A percentile compares a stretch with the other conserved stretches of the same genome.
Conservation (phyloP, 2,797 vertebrate species). For the Brachymystax lenok region DNA sequence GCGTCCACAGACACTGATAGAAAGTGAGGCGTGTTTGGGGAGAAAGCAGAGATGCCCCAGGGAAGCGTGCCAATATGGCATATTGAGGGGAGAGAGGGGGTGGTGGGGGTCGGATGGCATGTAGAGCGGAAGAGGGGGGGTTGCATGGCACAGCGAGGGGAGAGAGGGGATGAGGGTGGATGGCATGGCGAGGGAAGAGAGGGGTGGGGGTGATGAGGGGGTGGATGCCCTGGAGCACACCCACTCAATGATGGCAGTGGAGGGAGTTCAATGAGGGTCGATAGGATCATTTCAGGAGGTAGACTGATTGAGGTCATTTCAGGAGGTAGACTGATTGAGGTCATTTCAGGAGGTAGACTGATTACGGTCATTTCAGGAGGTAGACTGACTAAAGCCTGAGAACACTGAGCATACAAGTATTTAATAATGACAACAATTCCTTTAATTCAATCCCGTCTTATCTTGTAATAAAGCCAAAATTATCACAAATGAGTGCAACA, state of each 20-base stretch:
- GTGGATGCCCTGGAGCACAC: neutral
- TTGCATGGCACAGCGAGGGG: neutral
- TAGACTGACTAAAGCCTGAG: no score
- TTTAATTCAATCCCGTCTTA: neutral
- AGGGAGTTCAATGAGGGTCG: neutral
- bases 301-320: neutral
- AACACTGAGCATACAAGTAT: no score
- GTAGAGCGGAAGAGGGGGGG: neutral
- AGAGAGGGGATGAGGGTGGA: neutral
- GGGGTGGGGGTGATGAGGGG: neutral
- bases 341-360: neutral
- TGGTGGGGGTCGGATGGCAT: neutral
- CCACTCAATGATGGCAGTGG: neutral
- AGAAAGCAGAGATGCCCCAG: neutral
- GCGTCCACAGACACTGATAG: neutral
- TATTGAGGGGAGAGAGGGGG: neutral
- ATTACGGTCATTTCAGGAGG: neutral
- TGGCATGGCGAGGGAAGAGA: neutral
- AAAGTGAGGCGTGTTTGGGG: constrained; percentile 3
- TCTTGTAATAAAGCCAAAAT: neutral
- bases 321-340: no score
- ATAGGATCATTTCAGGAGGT: neutral
- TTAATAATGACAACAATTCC: neutral
- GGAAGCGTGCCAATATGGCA: neutral
- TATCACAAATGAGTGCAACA: neutral